Evolutionary conservation across 2,888 invertebrate genomes (phyloP), one percentile per base, ranked within the genome.

Genomic region (Pachydiplax longipennis): DNA sequence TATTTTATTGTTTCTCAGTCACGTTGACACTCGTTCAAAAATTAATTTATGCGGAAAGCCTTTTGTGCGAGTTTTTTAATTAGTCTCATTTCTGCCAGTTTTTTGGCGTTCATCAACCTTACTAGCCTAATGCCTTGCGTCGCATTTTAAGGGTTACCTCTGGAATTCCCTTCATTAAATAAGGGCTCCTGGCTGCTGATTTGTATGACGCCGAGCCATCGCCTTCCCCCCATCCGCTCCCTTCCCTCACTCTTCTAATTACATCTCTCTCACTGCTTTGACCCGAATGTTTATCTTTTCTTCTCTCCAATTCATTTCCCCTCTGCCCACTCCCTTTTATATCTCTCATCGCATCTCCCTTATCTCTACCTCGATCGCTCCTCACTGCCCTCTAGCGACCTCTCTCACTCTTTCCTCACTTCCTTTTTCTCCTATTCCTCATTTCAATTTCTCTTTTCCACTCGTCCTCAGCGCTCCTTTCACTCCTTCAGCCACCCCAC

Each of bases 81-180:
- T 87, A 87, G 87, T 61, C 87, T 87, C 87, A 87, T 87, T 87
- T 87, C 87, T 87, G 61, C 87, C 87, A 61, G 87, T 87, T 87
- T 87, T 87, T 61, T 65, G 83, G 61, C 87, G 87, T 87, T 87
- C 87, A 87, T 87, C 87, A 87, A 87, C 61, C 61, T 87, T 83
- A 83, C 58, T 83, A 83, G 83, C 83, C 83, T 83, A 83, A 83
- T 83, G 83, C 83, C 58, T 83, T 53, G 83, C 83, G 58, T 37
- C 61, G 87, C 87, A 65, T 87, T 87, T 87, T 87, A 87, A 87
- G 87, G 87, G 87, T 87, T 73, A 61, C 87, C 87, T 37, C 87
- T 87, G 87, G 87, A 87, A 87, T 87, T 87, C 87, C 87, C 87
- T 87, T 87, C 87, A 87, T 87, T 87, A 87, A 87, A 61, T 87